Evolutionary conservation across 1,140 invertebrate genomes (phyloP), one percentile per base, ranked within the genome.

Genomic region (Danaus plexippus): DNA sequence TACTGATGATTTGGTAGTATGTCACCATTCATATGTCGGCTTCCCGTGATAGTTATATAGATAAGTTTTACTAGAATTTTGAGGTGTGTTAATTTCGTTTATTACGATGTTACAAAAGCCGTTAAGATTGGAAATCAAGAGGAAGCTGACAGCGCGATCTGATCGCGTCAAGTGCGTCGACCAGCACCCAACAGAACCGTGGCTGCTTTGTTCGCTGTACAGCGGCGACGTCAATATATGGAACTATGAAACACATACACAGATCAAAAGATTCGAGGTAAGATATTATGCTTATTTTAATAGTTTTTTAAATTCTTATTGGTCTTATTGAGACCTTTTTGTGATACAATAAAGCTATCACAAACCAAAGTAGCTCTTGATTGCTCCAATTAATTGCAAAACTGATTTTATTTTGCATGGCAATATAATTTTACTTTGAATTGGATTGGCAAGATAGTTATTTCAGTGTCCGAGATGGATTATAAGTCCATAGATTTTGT

Each of bases 141-240:
- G 98, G 69, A 98, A 98, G 82, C 85, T 99, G 71, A 97, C 97
- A 41, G 97, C 98, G 43, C 91, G 98, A 57, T 99, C 97, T 1
- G 98, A 99, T 85, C 91, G 98, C 64, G 98, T 99, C 8, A 99
- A 99, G 89, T 96, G 94, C 78, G 96, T 98, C 0, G 98, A 99
- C 87, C 90, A 99, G 56, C 98, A 99, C 88, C 97, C 98, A 9
- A 92, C 93, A 11, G 98, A 99, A 77, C 97, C 97, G 71, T 99
- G 98, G 98, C 96, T 99, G 92, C 89, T 99, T 32, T 97, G 96
- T 62, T 97, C 97, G 18, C 89, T 99, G 4, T 99, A 99, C 89
- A 98, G 97, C 89, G 98, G 98, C 63, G 96, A 99, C 87, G 97
- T 99, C 59, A 98, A 99, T 88, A 96, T 99, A 73, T 99, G 98